phyloP scores from a whole-genome alignment of 2,797 vertebrate genomes.

The Gambusia yucatana region DNA sequence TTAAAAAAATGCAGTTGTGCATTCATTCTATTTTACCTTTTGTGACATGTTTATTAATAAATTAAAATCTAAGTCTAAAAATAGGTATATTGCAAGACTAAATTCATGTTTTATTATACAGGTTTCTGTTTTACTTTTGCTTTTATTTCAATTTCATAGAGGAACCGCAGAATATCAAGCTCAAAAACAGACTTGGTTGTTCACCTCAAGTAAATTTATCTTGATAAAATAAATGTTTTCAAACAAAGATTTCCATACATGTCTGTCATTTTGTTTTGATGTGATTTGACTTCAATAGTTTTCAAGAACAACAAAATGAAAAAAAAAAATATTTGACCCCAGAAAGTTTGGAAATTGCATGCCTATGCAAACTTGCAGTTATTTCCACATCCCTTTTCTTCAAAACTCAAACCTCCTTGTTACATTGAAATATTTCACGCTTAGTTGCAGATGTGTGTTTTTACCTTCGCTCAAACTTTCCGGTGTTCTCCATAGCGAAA shows the following conservation, averaged over 20 bases:
- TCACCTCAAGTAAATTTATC: neutral
- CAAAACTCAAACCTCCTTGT: neutral
- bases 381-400: neutral
- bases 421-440: neutral
- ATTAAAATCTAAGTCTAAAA: neutral
- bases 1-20: neutral
- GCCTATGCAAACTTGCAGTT: neutral
- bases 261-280: neutral
- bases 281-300: neutral
- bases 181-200: neutral
- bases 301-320: neutral
- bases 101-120: neutral
- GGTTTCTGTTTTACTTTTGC: neutral
- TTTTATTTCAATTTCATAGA: neutral
- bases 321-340: neutral
- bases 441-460: neutral
- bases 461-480: neutral
- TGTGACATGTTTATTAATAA: neutral
- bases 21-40: neutral
- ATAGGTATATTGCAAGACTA: neutral
- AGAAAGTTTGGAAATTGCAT: neutral
- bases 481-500: neutral
- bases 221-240: neutral
- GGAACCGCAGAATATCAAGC: neutral
- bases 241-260: neutral